These are phyloP conservation scores for Microplitis mediator DNA, from an alignment of 1,140 invertebrate species.

Conservation along the genomic window DNA sequence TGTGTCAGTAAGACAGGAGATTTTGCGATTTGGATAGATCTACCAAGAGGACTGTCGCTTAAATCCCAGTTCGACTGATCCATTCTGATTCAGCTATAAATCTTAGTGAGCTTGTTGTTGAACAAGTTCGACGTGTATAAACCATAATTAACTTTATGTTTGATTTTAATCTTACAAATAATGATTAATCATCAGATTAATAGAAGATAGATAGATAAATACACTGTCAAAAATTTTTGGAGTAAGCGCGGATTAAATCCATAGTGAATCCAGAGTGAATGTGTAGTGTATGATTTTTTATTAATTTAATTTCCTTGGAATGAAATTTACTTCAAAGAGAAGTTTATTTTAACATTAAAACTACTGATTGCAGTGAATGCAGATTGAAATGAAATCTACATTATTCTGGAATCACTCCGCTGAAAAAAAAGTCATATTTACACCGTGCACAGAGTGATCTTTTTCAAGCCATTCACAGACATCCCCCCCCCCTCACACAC, in stretches of 20 bases:
- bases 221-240: no score
- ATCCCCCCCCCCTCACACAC: no score
- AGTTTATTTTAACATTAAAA: no score
- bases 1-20: slow-evolving; percentile 15
- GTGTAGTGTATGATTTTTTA: no score
- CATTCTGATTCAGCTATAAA: slow-evolving; percentile 29
- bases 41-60: background rate
- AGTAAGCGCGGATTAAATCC: no score
- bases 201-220: background rate
- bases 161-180: background rate
- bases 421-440: background rate
- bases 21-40: slow-evolving; percentile 7
- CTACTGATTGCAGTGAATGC: background rate
- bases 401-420: background rate
- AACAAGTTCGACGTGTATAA: slow-evolving; percentile 30
- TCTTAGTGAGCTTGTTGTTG: slow-evolving; percentile 20
- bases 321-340: no score
- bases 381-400: no score
- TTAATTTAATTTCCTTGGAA: no score
- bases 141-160: slow-evolving; percentile 24
- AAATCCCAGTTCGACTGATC: slow-evolving; percentile 22
- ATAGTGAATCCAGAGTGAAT: no score
- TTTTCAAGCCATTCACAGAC: no score
- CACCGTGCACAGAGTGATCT: no score
- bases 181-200: background rate